Evolutionary conservation across 2,888 invertebrate species (phyloP), one percentile per base, ranked within the genome.

Genomic region (Nasonovia ribisnigri): DNA sequence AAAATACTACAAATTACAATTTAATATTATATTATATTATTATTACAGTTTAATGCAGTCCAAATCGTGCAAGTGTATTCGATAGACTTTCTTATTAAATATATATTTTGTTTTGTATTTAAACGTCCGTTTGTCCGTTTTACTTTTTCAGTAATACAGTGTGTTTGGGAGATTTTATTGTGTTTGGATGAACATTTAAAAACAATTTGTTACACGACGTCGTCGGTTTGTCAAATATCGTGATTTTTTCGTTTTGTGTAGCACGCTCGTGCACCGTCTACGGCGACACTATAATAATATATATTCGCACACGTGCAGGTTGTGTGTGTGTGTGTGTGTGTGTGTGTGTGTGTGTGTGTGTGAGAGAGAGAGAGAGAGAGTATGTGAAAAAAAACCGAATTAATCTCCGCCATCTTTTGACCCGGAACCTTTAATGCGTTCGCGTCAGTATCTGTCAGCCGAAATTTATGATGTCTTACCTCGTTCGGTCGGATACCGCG

Each of bases 401-500:
- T 91, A 84, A 84, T 91, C 84, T 91, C 29, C 36, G 42, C 51
- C 46, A 46, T 77, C 36, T 51, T 84, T 90, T 42, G 77, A 90
- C 90, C 90, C 48, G 51, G 48, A 51, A 51, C 90, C 90, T 77
- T 77, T 90, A 90, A 90, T 90, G 77, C 84, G 51, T 54, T 54
- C 29, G 29, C 91, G 91, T 91, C 91, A 29, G 91, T 91, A 43
- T 91, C 91, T 84, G 91, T 91, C 91, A 57, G 29, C 42, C 84
- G 46, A 91, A 91, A 91, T 91, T 54, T 91, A 91, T 84, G 84
- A 54, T 36, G 90, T 84, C 57, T 54, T 42, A 57, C 84, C 54
- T 43, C 43, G 91, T 84, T 84, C 43, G n/a, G 57, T 84, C 43
- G 84, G 84, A 91, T 91, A 42, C 36, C 46, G 3, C 77, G 26